A percentile compares a stretch with the other conserved stretches of the same genome.
These are phyloP conservation scores for Whitmania pigra DNA, from an alignment of 1,140 invertebrate genomes.

Conservation along the genomic window DNA sequence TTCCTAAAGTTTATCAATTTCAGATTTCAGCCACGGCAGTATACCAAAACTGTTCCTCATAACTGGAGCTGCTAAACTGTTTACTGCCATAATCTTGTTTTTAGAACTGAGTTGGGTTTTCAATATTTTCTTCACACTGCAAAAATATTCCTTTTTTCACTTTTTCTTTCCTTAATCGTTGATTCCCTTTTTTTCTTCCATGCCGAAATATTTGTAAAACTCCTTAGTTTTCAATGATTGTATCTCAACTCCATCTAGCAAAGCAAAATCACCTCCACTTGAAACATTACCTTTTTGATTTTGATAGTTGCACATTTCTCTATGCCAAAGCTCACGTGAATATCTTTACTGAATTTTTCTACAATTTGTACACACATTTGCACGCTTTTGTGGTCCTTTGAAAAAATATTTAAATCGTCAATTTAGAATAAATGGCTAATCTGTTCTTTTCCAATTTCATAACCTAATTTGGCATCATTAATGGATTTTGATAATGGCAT, in stretches of 20 bases:
- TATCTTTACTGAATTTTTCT: constrained; percentile 6
- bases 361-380: not conserved
- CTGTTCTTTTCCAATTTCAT: not conserved
- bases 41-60: not conserved
- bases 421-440: not conserved
- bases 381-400: not conserved
- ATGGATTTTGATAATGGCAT: not conserved
- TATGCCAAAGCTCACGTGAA: not conserved
- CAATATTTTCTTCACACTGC: no score
- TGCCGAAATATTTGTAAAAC: not conserved
- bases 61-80: not conserved
- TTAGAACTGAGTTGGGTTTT: no score
- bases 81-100: no score
- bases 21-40: not conserved
- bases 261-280: not conserved
- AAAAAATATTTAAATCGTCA: not conserved
- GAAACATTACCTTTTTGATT: constrained; percentile 1
- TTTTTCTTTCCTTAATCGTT: no score
- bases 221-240: not conserved
- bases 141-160: no score
- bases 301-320: not conserved
- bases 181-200: not conserved
- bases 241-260: not conserved
- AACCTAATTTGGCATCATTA: not conserved
- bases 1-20: not conserved